Base-by-base conservation (phyloP, 1,140 invertebrate species). In the Holcopasites calliopsidis region DNA sequence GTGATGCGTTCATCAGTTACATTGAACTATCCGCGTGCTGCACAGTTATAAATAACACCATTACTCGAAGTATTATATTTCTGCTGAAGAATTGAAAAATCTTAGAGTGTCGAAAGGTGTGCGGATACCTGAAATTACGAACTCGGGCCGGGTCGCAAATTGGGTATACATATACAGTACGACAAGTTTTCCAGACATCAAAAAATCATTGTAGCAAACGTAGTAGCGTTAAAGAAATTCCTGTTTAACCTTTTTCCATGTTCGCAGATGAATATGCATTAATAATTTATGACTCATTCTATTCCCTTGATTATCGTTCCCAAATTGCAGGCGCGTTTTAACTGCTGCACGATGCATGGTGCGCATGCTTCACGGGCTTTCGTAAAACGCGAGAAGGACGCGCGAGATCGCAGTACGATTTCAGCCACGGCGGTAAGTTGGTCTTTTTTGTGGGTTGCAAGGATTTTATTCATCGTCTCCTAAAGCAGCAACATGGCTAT, bases 401-500 rank as follows among this genome's bases (percentile, higher is more conserved):
- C 44, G 62, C 5, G 40, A 26, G 31, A 21, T 18, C 70, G 69
- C 81, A 83, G 81, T 83, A 65, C 60, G 52, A 82, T 26, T 66
- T 61, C 33, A 31, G 26, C 21, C 35, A 7, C 74, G 18, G 42
- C n/a, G 1, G 23, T 5, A 58, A 16, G 21, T 0, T 0, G 0
- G 4, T 60, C 13, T n/a, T 18, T 54, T 6, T 3, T 10, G 0
- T 5, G 2, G 8, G 16, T 40, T 10, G 28, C 5, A 10, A 38
- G 10, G n/a, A 50, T 33, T 58, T 58, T 40, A 7, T 16, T 54
- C 33, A n/a, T 21, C 38, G 16, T 26, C 21, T 7, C n/a, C 2
- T 16, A 11, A 26, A n/a, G 42, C n/a, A n/a, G n/a, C 47, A 55
- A 33, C 42, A 83, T 83, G 81, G 81, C 81, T 26, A 69, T 83